Conservation (phyloP, 2,113 vertebrate species). For the Colius striatus region DNA sequence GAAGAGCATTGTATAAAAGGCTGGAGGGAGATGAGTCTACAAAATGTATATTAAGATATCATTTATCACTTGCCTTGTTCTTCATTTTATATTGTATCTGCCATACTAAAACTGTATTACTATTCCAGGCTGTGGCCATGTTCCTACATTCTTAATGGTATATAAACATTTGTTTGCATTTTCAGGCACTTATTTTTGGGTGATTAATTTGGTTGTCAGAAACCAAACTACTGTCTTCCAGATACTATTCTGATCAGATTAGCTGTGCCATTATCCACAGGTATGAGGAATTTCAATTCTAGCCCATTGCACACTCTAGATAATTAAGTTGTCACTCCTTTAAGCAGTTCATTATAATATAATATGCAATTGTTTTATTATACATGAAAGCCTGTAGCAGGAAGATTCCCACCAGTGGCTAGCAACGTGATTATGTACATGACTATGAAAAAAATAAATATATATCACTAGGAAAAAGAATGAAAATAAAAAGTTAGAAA, state of each 20-base stretch:
- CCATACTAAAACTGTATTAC: not conserved
- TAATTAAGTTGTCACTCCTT: constrained; percentile 48
- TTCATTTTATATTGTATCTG: not conserved
- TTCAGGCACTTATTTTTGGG: not conserved
- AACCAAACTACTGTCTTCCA: not conserved
- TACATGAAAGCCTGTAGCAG: not conserved
- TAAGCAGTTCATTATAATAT: constrained; percentile 30
- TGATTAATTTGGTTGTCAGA: constrained; percentile 51
- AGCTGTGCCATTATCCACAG: constrained; percentile 24
- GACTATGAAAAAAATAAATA: not conserved
- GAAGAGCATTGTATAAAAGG: not conserved
- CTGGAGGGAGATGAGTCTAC: not conserved
- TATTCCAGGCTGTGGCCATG: not conserved
- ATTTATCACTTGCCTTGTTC: constrained; percentile 5
- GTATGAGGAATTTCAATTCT: constrained; percentile 14
- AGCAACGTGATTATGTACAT: not conserved
- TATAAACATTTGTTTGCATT: constrained; percentile 29
- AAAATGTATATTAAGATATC: not conserved
- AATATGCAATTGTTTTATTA: constrained; percentile 17
- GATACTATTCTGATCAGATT: constrained; percentile 33
- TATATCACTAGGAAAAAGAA: not conserved
- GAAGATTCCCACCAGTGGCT: not conserved
- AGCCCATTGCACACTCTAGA: not conserved
- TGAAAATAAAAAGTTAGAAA: not conserved
- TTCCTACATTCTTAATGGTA: not conserved